Evolutionary conservation across 2,797 vertebrate species (phyloP).

Genomic region (Neomorphus geoffroyi): DNA sequence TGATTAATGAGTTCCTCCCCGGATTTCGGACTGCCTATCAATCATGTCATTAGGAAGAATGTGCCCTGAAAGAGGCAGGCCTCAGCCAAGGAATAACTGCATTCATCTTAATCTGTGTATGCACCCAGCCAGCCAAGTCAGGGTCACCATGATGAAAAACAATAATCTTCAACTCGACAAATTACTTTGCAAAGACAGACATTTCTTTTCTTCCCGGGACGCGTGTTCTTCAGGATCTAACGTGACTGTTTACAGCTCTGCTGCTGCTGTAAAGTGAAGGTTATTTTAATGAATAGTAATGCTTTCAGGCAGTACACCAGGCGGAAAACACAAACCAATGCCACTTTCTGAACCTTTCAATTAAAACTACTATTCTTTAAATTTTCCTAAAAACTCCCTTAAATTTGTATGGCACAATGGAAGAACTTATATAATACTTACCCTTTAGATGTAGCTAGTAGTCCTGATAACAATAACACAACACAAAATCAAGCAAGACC

Average conservation of each 20-base stretch:
- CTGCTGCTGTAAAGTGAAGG: constrained; percentile 91
- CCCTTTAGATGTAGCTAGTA: not conserved
- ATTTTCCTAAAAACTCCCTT: constrained; percentile 39
- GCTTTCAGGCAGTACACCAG: constrained; percentile 81
- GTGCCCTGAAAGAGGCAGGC: constrained; percentile 99
- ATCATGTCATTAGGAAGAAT: constrained; percentile 99
- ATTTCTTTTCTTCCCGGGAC: constrained; percentile 82
- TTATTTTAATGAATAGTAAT: constrained; percentile 98
- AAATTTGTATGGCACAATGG: not conserved
- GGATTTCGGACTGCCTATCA: constrained; percentile 99
- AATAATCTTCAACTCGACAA: constrained; percentile 99
- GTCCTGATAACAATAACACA: not conserved
- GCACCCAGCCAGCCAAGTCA: constrained; percentile 98
- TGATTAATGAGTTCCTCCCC: constrained; percentile 99
- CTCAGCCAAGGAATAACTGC: constrained; percentile 99
- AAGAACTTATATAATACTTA: not conserved
- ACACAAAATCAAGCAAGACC: not conserved
- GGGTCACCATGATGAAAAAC: constrained; percentile 99
- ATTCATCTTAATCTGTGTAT: constrained; percentile 99
- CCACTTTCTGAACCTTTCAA: constrained; percentile 70
- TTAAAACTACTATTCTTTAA: constrained; percentile 65
- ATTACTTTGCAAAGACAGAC: constrained; percentile 98
- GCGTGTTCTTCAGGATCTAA: constrained; percentile 82
- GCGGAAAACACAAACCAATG: constrained; percentile 79
- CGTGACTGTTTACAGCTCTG: constrained; percentile 91